Evolutionary conservation across 53 echinoderm and acorn worm species (phyloP).

Genomic region (Patiria pectinifera): DNA sequence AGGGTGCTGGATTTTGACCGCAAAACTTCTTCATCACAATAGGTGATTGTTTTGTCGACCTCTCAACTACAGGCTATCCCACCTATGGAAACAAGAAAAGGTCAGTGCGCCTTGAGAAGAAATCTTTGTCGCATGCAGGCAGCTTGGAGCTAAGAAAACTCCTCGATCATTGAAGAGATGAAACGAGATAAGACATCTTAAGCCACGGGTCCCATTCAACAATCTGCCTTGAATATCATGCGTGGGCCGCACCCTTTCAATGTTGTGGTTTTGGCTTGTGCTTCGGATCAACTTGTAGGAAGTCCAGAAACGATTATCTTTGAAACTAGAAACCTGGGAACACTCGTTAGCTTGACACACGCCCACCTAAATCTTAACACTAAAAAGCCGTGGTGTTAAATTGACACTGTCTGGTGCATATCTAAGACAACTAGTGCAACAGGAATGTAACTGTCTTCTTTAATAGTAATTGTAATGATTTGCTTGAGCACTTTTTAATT

Average conservation of each 20-base stretch:
- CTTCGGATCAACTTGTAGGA: background rate
- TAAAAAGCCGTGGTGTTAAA: background rate
- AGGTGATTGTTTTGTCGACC: background rate
- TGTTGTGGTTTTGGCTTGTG: background rate
- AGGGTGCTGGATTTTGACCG: background rate
- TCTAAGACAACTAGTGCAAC: too few species aligned
- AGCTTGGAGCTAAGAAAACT: background rate
- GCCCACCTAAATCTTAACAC: background rate
- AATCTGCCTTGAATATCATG: background rate
- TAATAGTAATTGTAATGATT: too few species aligned
- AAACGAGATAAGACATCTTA: background rate
- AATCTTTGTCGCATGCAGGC: background rate
- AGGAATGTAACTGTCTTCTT: too few species aligned
- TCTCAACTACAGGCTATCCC: background rate
- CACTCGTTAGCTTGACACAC: background rate
- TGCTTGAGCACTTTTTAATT: too few species aligned
- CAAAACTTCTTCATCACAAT: background rate
- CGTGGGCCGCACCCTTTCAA: conserved; percentile 13
- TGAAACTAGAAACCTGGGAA: background rate
- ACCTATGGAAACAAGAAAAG: background rate
- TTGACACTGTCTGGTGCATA: too few species aligned
- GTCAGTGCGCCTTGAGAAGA: background rate
- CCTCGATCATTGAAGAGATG: background rate
- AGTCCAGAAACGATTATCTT: background rate
- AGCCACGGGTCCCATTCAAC: background rate